Percentiles rank a stretch among this genome's conserved stretches.
phyloP scores from a whole-genome alignment of 2,113 vertebrate species.

The Steatornis caripensis region DNA sequence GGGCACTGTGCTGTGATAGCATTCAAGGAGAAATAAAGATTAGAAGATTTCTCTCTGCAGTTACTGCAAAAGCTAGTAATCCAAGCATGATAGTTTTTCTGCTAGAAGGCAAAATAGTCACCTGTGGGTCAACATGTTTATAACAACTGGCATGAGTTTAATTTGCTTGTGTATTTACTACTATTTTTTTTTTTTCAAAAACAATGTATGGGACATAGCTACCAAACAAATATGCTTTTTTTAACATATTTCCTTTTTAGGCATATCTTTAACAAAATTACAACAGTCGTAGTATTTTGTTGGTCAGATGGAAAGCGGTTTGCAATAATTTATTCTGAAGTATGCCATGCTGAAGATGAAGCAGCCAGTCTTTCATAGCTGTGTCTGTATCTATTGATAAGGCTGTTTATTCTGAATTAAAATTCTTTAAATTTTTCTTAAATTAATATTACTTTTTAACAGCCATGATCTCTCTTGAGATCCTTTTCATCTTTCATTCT shows the following conservation, averaged over 20 bases:
- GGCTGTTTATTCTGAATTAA: neutral
- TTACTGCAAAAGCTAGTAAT: neutral
- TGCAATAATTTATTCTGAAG: neutral
- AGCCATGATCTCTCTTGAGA: neutral
- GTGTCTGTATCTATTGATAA: neutral
- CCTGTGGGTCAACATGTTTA: neutral
- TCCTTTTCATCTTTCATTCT: neutral
- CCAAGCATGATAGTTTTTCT: neutral
- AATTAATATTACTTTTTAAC: neutral
- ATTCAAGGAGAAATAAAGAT: slow-evolving; percentile 28
- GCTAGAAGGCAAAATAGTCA: neutral
- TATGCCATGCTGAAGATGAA: neutral
- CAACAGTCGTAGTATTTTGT: neutral
- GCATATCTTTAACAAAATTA: neutral
- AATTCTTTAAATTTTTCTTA: neutral
- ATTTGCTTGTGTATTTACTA: neutral
- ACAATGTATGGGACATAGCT: rapidly evolving
- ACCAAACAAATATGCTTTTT: neutral
- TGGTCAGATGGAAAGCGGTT: neutral
- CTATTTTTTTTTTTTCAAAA: neutral
- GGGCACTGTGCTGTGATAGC: neutral
- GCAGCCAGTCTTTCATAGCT: neutral
- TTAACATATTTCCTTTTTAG: neutral
- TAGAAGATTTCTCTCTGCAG: neutral
- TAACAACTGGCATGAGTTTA: neutral